A percentile compares a stretch with the other conserved stretches of the same genome.
phyloP scores from a whole-genome alignment of 1,140 invertebrate species.

The Plodia interpunctella region DNA sequence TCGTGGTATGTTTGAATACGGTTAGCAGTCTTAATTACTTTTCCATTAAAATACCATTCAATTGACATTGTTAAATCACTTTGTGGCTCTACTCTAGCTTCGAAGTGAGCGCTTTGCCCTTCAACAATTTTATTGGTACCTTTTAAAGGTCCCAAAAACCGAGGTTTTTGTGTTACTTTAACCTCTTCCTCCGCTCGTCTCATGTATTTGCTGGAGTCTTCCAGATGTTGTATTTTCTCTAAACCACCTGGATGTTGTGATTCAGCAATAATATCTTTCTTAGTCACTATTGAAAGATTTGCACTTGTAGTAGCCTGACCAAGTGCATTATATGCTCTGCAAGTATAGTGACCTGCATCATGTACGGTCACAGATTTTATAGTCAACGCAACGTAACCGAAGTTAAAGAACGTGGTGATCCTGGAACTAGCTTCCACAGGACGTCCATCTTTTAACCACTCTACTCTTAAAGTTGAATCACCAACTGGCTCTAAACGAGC shows the following conservation, averaged over 20 bases:
- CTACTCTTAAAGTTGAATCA: constrained; percentile 93
- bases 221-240: constrained; percentile 92
- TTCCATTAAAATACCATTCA: constrained; percentile 95
- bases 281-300: constrained; percentile 90
- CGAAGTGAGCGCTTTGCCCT: constrained; percentile 97
- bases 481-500: constrained; percentile 95
- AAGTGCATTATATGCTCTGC: constrained; percentile 90
- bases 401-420: constrained; percentile 97
- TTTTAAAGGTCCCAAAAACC: constrained; percentile 91
- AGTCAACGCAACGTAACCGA: constrained; percentile 97
- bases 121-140: constrained; percentile 96
- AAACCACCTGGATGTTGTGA: constrained; percentile 91
- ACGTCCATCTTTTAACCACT: constrained; percentile 96
- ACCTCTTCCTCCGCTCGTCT: constrained; percentile 84
- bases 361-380: constrained; percentile 94
- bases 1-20: constrained; percentile 95
- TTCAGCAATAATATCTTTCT: constrained; percentile 90
- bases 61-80: constrained; percentile 92
- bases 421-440: constrained; percentile 94
- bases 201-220: constrained; percentile 86
- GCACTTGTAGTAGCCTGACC: constrained; percentile 94
- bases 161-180: constrained; percentile 85
- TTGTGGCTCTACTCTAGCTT: constrained; percentile 95
- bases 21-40: constrained; percentile 88
- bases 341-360: constrained; percentile 95